Base-by-base conservation (phyloP, 2,888 invertebrate genomes). In the Netelia melanura region DNA sequence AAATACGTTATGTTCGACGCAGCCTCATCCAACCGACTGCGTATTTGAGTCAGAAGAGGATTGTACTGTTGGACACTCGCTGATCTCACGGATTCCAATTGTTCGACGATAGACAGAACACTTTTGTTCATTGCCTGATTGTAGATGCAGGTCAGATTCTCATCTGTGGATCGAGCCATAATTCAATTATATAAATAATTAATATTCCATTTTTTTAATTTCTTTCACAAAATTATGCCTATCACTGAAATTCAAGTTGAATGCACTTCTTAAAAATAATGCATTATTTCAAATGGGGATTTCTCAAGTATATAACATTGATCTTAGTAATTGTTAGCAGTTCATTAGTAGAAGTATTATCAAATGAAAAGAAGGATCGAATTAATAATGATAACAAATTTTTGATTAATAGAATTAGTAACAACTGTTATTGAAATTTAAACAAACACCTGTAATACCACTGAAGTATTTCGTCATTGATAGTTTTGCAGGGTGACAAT, bases 1-100 rank as follows among this genome's bases (percentile, higher is more conserved):
- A 96, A 91, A 90, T 95, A 95, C 87, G 92, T 94, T 38, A 95
- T 91, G 91, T 95, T 96, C 64, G 94, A 95, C 84, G 94, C 93
- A 0, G 95, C 94, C 88, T 95, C 95, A 5, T 94, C 86, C 8
- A 94, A 85, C 21, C 89, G 89, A 61, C 88, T 86, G 79, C 92
- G 25, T 1, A 94, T 89, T 61, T 90, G 85, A 2, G 62, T 70
- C 0, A 84, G 81, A n/a, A 94, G 84, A 44, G 79, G 6, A n/a
- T 90, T 68, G 84, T 94, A 92, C 62, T 91, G 87, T 1, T 88
- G 80, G 2, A 92, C 88, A 79, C 91, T 93, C 5, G 92, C 86
- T 0, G 94, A 94, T 78, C 91, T 89, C 38, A 89, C 88, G 25
- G 89, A 87, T 30, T 88, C 77, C n/a, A 94, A 86, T 79, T 91